Evolutionary conservation across 2,113 vertebrate species (phyloP).

Genomic region (Meleagris gallopavo): DNA sequence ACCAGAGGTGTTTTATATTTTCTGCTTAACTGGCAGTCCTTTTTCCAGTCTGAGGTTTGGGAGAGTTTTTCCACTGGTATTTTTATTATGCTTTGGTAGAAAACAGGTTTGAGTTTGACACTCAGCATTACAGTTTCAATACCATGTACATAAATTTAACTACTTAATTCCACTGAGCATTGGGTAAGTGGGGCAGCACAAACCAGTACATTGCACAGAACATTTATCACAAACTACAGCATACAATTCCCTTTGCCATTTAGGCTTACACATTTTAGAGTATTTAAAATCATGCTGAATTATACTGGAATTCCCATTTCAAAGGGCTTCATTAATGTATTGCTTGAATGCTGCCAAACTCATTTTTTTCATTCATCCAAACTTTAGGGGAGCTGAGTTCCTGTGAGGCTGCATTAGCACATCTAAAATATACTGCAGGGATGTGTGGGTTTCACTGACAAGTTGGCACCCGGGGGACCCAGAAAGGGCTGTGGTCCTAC

Average conservation of each 20-base stretch:
- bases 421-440: not conserved
- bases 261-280: slow-evolving; percentile 43
- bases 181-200: slow-evolving; percentile 39
- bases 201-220: slow-evolving; percentile 14
- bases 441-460: not conserved
- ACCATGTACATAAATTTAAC: slow-evolving; percentile 41
- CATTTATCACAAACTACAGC: slow-evolving; percentile 56
- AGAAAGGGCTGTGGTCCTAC: not conserved
- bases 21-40: slow-evolving; percentile 49
- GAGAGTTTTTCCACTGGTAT: slow-evolving; percentile 8
- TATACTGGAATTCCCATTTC: slow-evolving; percentile 52
- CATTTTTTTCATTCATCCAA: not conserved
- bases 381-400: not conserved
- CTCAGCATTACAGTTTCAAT: slow-evolving; percentile 13
- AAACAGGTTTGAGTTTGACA: slow-evolving; percentile 17
- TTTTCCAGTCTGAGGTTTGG: not conserved
- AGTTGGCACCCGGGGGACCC: not conserved
- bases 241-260: slow-evolving; percentile 46
- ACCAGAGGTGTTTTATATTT: slow-evolving; percentile 30
- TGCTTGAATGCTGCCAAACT: slow-evolving; percentile 23
- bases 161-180: slow-evolving; percentile 47
- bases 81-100: slow-evolving; percentile 38
- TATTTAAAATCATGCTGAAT: slow-evolving; percentile 48
- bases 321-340: slow-evolving; percentile 24
- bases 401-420: not conserved